phyloP scores from a whole-genome alignment of 2,113 vertebrate genomes.

The Proteles cristata region DNA sequence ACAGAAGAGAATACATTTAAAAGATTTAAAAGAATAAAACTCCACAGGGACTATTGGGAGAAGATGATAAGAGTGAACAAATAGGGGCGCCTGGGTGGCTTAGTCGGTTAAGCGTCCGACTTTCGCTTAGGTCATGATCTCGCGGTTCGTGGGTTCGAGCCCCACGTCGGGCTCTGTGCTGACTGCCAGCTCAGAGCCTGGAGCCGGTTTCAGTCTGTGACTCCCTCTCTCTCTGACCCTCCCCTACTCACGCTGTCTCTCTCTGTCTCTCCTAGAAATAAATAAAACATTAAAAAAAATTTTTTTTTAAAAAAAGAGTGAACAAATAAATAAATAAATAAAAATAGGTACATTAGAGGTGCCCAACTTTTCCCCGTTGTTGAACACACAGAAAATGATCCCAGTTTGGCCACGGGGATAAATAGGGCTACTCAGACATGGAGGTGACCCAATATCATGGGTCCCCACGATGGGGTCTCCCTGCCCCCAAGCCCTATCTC shows the following conservation, averaged over 20 bases:
- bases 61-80: not conserved
- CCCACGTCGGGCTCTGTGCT: no score
- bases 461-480: not conserved
- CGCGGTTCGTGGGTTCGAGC: no score
- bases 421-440: not conserved
- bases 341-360: not conserved
- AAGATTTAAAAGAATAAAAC: conserved; percentile 24
- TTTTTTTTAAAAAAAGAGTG: no score
- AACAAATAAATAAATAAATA: not conserved
- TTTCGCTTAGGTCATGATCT: no score
- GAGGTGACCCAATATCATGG: not conserved
- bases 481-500: not conserved
- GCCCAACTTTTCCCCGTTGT: not conserved
- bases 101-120: no score
- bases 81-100: no score
- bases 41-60: not conserved
- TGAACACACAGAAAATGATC: not conserved
- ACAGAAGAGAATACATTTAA: not conserved
- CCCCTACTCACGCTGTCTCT: no score
- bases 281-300: no score
- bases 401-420: not conserved
- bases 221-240: no score
- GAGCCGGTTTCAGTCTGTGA: no score
- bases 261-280: no score
- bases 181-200: no score